Base-by-base conservation (phyloP, 92 coral and sea anemone species). In the Phenganax stokvisi region DNA sequence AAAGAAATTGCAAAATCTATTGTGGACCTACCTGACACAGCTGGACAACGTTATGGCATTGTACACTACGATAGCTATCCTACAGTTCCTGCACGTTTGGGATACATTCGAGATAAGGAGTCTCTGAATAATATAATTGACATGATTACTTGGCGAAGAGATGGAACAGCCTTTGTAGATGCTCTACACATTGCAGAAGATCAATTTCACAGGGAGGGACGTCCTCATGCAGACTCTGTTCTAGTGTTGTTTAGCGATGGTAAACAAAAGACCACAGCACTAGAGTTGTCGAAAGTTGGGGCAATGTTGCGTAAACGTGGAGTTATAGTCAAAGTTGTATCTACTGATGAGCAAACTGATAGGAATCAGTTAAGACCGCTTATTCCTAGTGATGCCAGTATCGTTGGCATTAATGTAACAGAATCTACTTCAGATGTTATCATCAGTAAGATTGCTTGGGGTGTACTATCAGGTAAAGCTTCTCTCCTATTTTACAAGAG, bases 121-220 rank as follows among this genome's bases (percentile, higher is more conserved):
- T 63, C 83, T 52, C 74, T 79, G 25, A 52, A 65, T 9, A 53
- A 52, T 9, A 73, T 29, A 29, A 79, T 79, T 9, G 83, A 79
- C 57, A 62, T 17, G 60, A 79, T 79, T 73, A 79, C 74, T 5
- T 79, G 83, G 83, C 63, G 83, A 64, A 51, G 83, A 65, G 74
- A 79, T 64, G 83, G 60, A 8, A 79, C 74, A 3, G 59, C 83
- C 9, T 79, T 79, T 54, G 13, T 20, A 73, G 8, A 65, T 15
- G 83, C 83, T 15, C 6, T 79, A 64, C 59, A 62, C 44, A 53
- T 63, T 10, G 74, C 83, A 9, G 83, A 62, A 51, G 83, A 79
- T 13, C 83, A 79, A 57, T 79, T 79, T 65, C 52, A 79, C 59
- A 79, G 28, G 56, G 83, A 79, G 12, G 83, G 83, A 52, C 83